phyloP scores from a whole-genome alignment of 2,888 invertebrate genomes.

The Ellobium chinense region DNA sequence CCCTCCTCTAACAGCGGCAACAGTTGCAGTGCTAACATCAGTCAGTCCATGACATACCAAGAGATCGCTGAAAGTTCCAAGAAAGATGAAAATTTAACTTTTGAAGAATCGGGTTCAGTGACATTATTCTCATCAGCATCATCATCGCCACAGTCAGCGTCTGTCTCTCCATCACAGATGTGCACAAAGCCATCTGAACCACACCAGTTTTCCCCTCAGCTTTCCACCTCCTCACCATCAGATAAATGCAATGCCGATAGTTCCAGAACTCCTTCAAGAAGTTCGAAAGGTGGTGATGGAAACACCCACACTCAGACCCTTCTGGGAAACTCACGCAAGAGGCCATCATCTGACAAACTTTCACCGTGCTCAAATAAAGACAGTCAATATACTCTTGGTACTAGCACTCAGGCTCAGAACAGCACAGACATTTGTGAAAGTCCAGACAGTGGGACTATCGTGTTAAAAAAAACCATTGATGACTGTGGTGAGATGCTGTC shows the following conservation, averaged over 20 bases:
- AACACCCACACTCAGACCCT: not conserved
- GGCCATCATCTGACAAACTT: not conserved
- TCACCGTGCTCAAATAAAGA: conserved; percentile 5
- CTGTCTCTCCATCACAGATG: not conserved
- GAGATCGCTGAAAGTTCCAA: not conserved
- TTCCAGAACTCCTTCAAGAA: not conserved
- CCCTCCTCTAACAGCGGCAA: not conserved
- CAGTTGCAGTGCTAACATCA: not conserved
- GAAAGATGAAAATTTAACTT: conserved; percentile 1
- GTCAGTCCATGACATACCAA: not conserved
- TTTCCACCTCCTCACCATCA: not conserved
- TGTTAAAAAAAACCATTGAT: conserved; percentile 24
- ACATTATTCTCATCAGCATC: conserved; percentile 15
- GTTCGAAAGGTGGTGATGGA: not conserved
- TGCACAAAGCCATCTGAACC: too few relatives aligned
- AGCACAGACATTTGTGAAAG: conserved; percentile 9
- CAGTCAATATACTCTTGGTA: not conserved
- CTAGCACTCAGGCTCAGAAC: not conserved
- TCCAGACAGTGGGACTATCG: conserved; percentile 39
- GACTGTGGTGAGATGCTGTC: conserved; percentile 3
- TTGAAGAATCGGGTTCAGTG: not conserved
- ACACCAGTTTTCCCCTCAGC: too few relatives aligned
- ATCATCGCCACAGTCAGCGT: not conserved
- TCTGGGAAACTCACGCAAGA: not conserved
- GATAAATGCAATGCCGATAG: not conserved